Conservation (phyloP, 2,888 invertebrate species). For the Diarsia mendica region DNA sequence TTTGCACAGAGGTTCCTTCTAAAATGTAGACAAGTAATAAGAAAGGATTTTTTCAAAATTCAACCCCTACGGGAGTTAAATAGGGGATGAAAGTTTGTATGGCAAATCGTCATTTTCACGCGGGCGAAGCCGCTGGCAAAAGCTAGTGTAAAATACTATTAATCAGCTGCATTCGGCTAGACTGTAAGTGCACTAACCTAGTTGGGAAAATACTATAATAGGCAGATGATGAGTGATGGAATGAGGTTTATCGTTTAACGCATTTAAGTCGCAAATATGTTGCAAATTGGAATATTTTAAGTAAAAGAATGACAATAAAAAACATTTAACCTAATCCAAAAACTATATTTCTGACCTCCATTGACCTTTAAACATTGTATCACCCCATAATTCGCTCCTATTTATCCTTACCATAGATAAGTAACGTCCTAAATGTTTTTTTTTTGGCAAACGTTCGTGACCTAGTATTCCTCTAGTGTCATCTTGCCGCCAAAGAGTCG, state of each 20-base stretch:
- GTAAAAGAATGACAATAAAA: not conserved
- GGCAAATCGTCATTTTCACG: too few species aligned
- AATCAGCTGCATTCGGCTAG: too few species aligned
- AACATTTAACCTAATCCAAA: conserved; percentile 5
- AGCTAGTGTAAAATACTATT: too few species aligned
- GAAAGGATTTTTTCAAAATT: too few species aligned
- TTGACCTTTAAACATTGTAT: conserved; percentile 6
- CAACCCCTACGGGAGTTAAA: too few species aligned
- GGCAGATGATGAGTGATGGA: not conserved
- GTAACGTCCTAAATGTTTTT: conserved; percentile 30
- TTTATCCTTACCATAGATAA: conserved; percentile 35
- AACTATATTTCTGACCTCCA: not conserved
- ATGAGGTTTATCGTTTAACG: not conserved
- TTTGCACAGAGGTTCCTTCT: too few species aligned
- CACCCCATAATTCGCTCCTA: conserved; percentile 8
- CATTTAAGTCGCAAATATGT: not conserved
- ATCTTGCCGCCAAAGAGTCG: conserved; percentile 51
- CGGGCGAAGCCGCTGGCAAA: too few species aligned
- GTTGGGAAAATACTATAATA: not conserved
- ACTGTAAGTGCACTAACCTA: not conserved
- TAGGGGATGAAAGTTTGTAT: too few species aligned
- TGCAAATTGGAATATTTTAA: not conserved
- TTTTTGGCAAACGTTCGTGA: conserved; percentile 54
- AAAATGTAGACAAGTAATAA: too few species aligned
- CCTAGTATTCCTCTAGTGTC: conserved; percentile 44